Percentiles rank a stretch among this genome's conserved stretches.
phyloP scores from a whole-genome alignment of 2,888 invertebrate genomes.

The Ametastegia equiseti region DNA sequence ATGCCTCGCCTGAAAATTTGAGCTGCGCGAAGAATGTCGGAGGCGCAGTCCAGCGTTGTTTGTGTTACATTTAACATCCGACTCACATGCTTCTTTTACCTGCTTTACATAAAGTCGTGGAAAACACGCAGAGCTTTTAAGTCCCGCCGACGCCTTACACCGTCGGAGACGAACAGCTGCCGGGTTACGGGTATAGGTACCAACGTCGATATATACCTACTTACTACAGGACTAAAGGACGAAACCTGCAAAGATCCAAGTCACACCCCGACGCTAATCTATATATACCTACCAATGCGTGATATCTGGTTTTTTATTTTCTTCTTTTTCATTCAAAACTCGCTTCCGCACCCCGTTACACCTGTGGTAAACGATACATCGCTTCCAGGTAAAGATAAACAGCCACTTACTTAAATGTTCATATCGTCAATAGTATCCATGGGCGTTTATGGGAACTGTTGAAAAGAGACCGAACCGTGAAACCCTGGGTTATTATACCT shows the following conservation, averaged over 20 bases:
- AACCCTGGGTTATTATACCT: neutral
- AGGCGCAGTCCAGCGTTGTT: slow-evolving; percentile 39
- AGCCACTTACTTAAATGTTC: slow-evolving; percentile 1
- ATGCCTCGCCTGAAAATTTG: slow-evolving; percentile 30
- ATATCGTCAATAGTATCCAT: neutral
- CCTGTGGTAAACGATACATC: slow-evolving; percentile 12
- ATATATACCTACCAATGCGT: neutral
- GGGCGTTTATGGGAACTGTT: neutral
- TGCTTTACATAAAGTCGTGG: slow-evolving; percentile 45
- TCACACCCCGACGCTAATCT: slow-evolving; percentile 30
- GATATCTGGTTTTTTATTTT: slow-evolving; percentile 12
- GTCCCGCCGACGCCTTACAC: slow-evolving; percentile 18
- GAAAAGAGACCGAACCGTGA: neutral
- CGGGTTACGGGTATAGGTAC: slow-evolving; percentile 28
- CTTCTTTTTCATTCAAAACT: neutral
- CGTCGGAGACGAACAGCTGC: slow-evolving; percentile 39
- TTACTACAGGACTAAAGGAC: no score
- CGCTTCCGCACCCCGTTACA: slow-evolving; percentile 6
- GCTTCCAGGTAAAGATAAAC: neutral
- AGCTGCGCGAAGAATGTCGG: slow-evolving; percentile 36
- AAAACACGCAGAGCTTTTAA: slow-evolving; percentile 38
- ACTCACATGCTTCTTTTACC: slow-evolving; percentile 45
- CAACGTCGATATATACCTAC: no score
- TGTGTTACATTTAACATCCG: slow-evolving; percentile 45
- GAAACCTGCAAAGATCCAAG: slow-evolving; percentile 15